Conservation (phyloP, 2,888 invertebrate genomes). For the Troglohyphantes excavatus region DNA sequence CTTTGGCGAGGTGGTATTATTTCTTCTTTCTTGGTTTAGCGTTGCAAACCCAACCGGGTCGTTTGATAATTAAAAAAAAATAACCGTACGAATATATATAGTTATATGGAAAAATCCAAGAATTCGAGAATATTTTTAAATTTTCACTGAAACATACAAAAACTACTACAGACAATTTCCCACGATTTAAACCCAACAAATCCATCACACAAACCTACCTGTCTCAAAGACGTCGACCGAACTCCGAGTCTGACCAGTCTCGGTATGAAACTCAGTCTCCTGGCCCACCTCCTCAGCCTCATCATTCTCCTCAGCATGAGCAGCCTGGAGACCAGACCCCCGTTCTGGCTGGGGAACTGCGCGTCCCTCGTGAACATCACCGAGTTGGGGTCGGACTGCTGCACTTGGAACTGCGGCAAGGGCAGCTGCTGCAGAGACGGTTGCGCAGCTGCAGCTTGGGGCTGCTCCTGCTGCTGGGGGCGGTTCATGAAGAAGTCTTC, state of each 20-base stretch:
- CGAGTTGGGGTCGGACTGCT: conserved; percentile 54
- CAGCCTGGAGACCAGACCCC: conserved; percentile 54
- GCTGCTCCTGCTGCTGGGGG: conserved; percentile 19
- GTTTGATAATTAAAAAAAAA: no score
- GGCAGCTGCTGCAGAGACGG: not conserved
- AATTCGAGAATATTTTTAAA: no score
- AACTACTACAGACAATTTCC: no score
- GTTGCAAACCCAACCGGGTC: no score
- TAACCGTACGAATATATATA: no score
- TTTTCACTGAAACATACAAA: no score
- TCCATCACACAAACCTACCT: conserved; percentile 52
- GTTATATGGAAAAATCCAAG: no score
- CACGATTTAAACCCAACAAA: no score
- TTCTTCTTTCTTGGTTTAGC: no score
- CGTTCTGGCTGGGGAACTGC: conserved; percentile 30
- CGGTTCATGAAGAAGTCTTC: conserved; percentile 72
- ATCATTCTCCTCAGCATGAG: conserved; percentile 49
- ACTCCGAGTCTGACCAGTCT: conserved; percentile 46
- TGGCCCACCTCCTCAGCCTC: conserved; percentile 45
- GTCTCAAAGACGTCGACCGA: conserved; percentile 13
- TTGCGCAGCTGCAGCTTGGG: not conserved
- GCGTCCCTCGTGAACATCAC: conserved; percentile 40
- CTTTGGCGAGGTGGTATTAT: no score
- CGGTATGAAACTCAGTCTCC: conserved; percentile 47
- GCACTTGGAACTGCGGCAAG: conserved; percentile 26